A percentile compares a stretch with the other conserved stretches of the same genome.
phyloP scores from a whole-genome alignment of 2,888 invertebrate species.

The Megaustenia siamemsis region DNA sequence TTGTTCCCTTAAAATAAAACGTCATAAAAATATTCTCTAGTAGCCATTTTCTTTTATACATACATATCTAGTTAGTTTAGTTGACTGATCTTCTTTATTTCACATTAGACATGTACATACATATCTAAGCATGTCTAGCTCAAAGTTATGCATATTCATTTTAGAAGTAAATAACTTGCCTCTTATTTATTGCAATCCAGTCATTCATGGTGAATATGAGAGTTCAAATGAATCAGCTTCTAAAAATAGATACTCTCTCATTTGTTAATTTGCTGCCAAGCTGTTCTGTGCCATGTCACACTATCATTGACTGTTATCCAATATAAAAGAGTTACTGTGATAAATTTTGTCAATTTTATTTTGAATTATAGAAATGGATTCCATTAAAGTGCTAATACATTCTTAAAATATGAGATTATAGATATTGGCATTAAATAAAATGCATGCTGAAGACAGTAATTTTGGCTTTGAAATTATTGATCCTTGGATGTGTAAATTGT shows the following conservation, averaged over 20 bases:
- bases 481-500: conserved; percentile 46
- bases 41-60: too few relatives aligned
- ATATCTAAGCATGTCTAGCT: too few relatives aligned
- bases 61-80: too few relatives aligned
- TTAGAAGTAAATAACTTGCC: neutral
- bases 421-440: neutral
- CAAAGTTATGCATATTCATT: neutral
- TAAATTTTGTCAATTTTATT: neutral
- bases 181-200: neutral
- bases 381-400: neutral
- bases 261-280: neutral
- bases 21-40: too few relatives aligned
- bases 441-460: neutral
- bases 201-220: neutral
- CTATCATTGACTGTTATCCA: neutral
- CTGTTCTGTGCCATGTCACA: conserved; percentile 36
- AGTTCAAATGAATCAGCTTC: conserved; percentile 2
- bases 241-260: conserved; percentile 12
- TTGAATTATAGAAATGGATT: neutral
- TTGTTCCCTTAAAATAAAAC: too few relatives aligned
- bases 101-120: too few relatives aligned
- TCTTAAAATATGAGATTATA: neutral
- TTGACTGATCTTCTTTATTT: too few relatives aligned
- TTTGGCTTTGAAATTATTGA: conserved; percentile 32
- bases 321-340: neutral